Percentiles rank a stretch among this genome's conserved stretches.
These are phyloP conservation scores for Typhlichthys eigenmanni DNA, from an alignment of 2,797 vertebrate genomes.

Conservation along the genomic window DNA sequence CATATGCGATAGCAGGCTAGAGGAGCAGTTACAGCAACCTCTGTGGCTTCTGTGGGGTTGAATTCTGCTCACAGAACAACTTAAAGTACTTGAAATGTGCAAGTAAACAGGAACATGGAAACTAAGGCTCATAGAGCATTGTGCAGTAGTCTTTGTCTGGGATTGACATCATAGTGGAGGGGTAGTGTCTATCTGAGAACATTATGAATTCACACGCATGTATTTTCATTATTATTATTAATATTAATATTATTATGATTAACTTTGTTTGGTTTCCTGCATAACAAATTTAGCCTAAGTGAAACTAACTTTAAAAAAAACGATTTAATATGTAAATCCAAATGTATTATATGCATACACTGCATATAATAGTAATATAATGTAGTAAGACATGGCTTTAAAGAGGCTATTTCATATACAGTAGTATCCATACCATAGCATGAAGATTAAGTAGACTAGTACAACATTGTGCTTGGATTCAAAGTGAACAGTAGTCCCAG, in stretches of 20 bases:
- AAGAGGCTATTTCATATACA: no score
- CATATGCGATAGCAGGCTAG: slow-evolving; percentile 54
- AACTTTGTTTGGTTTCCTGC: no score
- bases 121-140: slow-evolving; percentile 42
- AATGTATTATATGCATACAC: no score
- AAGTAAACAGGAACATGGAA: slow-evolving; percentile 51
- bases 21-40: slow-evolving; percentile 40
- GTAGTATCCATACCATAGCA: not conserved
- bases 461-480: not conserved
- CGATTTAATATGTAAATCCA: no score
- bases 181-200: not conserved
- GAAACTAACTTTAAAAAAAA: no score
- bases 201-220: not conserved
- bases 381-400: no score
- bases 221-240: no score
- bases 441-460: not conserved
- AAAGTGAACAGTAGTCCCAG: not conserved
- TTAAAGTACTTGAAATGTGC: slow-evolving; percentile 20
- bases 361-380: no score
- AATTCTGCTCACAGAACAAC: slow-evolving; percentile 26
- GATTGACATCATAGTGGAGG: slow-evolving; percentile 26
- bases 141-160: slow-evolving; percentile 38
- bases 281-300: no score
- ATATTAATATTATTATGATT: no score
- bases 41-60: slow-evolving; percentile 42